phyloP scores from a whole-genome alignment of 1,140 invertebrate species.

The Tenebrio molitor region DNA sequence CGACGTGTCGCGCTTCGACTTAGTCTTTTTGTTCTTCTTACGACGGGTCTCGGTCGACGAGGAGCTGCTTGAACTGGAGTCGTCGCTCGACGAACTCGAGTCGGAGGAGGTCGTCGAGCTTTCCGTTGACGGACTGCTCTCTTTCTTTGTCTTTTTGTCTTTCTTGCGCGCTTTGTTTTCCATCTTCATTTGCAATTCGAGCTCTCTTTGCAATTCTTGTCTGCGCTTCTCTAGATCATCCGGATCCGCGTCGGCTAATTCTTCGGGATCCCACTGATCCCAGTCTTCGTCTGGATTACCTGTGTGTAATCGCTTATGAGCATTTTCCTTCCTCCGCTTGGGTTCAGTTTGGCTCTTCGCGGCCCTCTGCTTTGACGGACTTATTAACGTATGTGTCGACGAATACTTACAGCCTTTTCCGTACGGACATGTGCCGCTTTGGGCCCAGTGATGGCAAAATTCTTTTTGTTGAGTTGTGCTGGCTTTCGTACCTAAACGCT shows the following conservation, averaged over 20 bases:
- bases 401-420: constrained; percentile 82
- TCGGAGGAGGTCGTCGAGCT: constrained; percentile 74
- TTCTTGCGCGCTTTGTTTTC: constrained; percentile 72
- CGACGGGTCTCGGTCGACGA: constrained; percentile 67
- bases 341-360: constrained; percentile 77
- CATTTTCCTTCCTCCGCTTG: constrained; percentile 74
- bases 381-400: constrained; percentile 79
- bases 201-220: constrained; percentile 81
- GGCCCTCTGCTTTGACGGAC: constrained; percentile 78
- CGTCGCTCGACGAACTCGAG: constrained; percentile 73
- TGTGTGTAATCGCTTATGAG: constrained; percentile 75
- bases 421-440: constrained; percentile 81
- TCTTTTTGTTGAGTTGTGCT: constrained; percentile 70
- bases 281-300: constrained; percentile 78
- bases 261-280: constrained; percentile 83
- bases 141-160: constrained; percentile 77
- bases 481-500: constrained; percentile 81
- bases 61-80: constrained; percentile 71
- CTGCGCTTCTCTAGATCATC: constrained; percentile 83
- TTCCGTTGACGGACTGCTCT: constrained; percentile 77
- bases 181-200: constrained; percentile 82
- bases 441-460: constrained; percentile 81
- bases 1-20: constrained; percentile 73
- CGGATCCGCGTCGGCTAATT: constrained; percentile 86
- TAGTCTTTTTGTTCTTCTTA: constrained; percentile 70